Evolutionary conservation across 1,140 invertebrate species (phyloP), one percentile per base, ranked within the genome.

Genomic region (Chrysoperla carnea): DNA sequence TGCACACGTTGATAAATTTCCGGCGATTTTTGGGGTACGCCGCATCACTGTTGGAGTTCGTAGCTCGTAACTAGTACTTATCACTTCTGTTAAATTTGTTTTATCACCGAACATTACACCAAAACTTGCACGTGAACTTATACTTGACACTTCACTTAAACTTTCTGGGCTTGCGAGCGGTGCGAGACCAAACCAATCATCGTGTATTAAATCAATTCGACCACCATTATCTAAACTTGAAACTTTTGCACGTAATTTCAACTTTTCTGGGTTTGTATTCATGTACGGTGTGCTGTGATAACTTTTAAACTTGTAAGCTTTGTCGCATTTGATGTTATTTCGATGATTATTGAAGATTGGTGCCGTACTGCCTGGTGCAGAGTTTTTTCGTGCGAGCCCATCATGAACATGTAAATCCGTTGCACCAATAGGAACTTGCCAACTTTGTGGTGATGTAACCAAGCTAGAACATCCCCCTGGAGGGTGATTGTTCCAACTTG

Each of bases 91-190:
- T 40, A 31, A 27, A 50, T 42, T 46, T 59, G 42, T 54, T 58
- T 40, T 61, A 57, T 38, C 56, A 57, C 17, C 17, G 36, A 65
- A 42, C 48, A 55, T 59, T 14, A 59, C 54, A 12, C 59, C 52
- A 11, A 64, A 58, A 44, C 66, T 70, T 29, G 62, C 61, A 45
- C 67, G 57, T 7, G 70, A 72, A 44, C 66, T 68, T 28, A 73
- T 75, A 49, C 74, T 77, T 0, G 82, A 86, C 6, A 81, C 71
- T 57, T 88, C 83, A 0, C 83, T 87, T 3, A 88, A 56, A 1
- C 81, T 87, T 58, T 91, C 85, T 1, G 86, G 85, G 23, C 83
- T 84, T 1, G 86, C 86, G 14, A 91, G 55, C 0, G 86, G 85
- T 0, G 85, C 85, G 14, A 78, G 60, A 3, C 72, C 71, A 49